A percentile compares a stretch with the other conserved stretches of the same genome.
Evolutionary conservation across 2,888 invertebrate species (phyloP).

Genomic region (Pyrgus malvae): DNA sequence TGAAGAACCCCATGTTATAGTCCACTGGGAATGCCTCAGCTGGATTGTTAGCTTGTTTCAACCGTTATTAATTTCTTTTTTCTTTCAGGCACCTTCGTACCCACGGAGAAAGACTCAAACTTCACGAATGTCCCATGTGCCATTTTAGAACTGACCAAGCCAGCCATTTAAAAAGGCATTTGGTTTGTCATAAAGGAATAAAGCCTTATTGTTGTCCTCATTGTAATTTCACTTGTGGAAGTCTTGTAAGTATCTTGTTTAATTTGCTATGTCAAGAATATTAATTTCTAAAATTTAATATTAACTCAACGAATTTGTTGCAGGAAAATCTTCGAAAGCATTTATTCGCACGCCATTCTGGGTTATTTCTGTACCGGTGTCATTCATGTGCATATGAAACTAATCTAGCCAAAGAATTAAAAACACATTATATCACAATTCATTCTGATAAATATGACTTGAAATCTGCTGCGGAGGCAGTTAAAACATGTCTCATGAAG

Average conservation of each 20-base stretch:
- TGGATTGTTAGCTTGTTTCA: too few relatives aligned
- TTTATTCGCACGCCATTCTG: constrained; percentile 89
- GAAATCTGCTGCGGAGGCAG: constrained; percentile 70
- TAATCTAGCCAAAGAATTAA: constrained; percentile 86
- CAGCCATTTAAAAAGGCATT: constrained; percentile 89
- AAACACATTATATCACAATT: constrained; percentile 82
- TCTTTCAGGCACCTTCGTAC: constrained; percentile 83
- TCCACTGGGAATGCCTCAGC: too few relatives aligned
- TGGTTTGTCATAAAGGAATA: constrained; percentile 88
- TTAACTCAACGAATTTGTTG: constrained; percentile 12
- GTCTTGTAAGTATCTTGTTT: constrained; percentile 82
- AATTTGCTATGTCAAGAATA: neutral
- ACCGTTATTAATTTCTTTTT: constrained; percentile 18
- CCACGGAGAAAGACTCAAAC: constrained; percentile 74
- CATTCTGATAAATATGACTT: constrained; percentile 81
- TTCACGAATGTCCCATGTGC: constrained; percentile 86
- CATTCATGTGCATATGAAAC: constrained; percentile 81
- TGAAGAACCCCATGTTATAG: too few relatives aligned
- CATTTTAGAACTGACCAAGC: constrained; percentile 85
- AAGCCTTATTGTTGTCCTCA: constrained; percentile 94
- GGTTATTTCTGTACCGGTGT: constrained; percentile 90
- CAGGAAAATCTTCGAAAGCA: constrained; percentile 95
- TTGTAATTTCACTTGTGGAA: constrained; percentile 89
- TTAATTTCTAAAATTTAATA: neutral
- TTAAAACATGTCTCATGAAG: constrained; percentile 55